Evolutionary conservation across 2,113 vertebrate genomes (phyloP).

Genomic region (Trachemys scripta): DNA sequence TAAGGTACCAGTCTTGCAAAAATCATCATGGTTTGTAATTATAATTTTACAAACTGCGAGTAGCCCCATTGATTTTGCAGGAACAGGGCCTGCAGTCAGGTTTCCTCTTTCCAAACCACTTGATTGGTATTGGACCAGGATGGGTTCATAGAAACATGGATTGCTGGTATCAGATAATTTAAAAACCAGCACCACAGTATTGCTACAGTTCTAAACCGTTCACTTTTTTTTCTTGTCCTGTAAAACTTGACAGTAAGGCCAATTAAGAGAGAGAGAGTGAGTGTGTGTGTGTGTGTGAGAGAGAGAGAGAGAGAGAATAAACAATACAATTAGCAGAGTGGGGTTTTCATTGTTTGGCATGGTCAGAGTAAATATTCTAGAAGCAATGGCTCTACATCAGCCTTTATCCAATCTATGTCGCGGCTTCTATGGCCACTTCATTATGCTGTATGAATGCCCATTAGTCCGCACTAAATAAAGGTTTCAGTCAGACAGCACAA

Average conservation of each 20-base stretch:
- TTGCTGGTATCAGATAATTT: neutral
- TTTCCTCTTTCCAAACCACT: constrained; percentile 3
- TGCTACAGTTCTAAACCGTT: neutral
- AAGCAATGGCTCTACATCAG: neutral
- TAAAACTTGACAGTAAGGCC: neutral
- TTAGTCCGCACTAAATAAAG: neutral
- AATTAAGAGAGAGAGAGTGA: fast-evolving
- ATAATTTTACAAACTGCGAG: neutral
- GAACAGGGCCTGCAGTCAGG: constrained; percentile 44
- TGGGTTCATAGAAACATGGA: neutral
- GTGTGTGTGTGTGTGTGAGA: neutral
- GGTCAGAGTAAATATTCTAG: neutral
- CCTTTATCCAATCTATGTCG: fast-evolving
- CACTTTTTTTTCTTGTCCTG: neutral
- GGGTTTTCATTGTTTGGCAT: neutral
- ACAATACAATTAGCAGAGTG: neutral
- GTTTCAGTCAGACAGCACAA: neutral
- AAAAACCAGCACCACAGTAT: constrained; percentile 1
- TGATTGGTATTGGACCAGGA: constrained; percentile 53
- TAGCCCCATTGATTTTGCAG: neutral
- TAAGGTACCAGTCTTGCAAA: fast-evolving
- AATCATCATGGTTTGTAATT: neutral
- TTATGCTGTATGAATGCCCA: neutral
- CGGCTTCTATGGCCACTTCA: neutral
- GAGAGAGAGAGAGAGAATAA: fast-evolving